Evolutionary conservation across 1,140 invertebrate genomes (phyloP).

Genomic region (Calephelis virginiensis): DNA sequence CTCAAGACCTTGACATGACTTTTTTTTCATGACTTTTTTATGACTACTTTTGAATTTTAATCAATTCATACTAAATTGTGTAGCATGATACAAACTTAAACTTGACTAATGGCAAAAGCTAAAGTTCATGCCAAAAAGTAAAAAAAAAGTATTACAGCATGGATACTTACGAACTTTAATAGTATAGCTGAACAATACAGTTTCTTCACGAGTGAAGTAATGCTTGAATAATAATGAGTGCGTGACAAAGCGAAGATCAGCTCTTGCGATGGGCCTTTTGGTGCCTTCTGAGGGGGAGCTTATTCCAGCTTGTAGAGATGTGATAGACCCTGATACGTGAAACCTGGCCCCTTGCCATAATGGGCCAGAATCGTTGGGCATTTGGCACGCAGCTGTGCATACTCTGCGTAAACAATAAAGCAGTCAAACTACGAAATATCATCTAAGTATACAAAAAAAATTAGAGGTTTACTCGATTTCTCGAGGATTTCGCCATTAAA

Average conservation of each 20-base stretch:
- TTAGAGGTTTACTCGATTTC: no score
- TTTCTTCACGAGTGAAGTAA: slow-evolving; percentile 38
- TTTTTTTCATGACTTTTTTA: no score
- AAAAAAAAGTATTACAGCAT: no score
- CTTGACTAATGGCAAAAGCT: no score
- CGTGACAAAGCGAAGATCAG: slow-evolving; percentile 33
- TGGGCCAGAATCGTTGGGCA: slow-evolving; percentile 42
- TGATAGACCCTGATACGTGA: slow-evolving; percentile 31
- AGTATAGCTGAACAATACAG: slow-evolving; percentile 35
- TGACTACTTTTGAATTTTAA: no score
- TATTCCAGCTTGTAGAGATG: slow-evolving; percentile 29
- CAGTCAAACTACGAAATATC: no score
- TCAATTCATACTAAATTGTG: no score
- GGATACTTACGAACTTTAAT: slow-evolving; percentile 23
- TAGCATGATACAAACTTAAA: no score
- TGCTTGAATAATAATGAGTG: slow-evolving; percentile 40
- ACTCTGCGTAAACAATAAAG: slow-evolving; percentile 38
- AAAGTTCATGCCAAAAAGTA: no score
- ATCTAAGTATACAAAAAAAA: no score
- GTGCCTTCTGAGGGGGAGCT: slow-evolving; percentile 25
- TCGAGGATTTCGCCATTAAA: no score
- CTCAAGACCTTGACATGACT: no score
- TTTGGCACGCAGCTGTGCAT: slow-evolving; percentile 57
- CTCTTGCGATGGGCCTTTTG: slow-evolving; percentile 36
- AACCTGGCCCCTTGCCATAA: slow-evolving; percentile 44